Evolutionary conservation across 2,888 invertebrate species (phyloP).

Genomic region (Willowsia nigromaculata): DNA sequence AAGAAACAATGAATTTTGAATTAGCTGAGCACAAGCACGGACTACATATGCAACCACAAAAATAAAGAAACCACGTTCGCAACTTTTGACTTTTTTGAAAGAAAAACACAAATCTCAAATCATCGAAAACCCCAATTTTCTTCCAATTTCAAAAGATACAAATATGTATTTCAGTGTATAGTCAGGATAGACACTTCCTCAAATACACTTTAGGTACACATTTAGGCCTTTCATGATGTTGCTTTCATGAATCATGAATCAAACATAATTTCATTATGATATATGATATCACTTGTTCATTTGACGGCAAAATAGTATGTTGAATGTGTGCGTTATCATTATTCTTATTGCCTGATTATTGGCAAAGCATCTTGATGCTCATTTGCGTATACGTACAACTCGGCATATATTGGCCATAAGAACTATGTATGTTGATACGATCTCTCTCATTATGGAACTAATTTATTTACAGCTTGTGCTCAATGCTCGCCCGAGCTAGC

Average conservation of each 20-base stretch:
- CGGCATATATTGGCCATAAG: too few species aligned
- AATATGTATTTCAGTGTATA: too few species aligned
- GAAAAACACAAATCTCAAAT: neutral
- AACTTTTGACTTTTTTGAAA: conserved; percentile 31
- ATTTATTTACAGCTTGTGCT: conserved; percentile 53
- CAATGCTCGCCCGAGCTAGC: conserved; percentile 35
- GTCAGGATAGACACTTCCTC: too few species aligned
- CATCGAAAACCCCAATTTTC: conserved; percentile 3
- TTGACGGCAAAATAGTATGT: conserved; percentile 5
- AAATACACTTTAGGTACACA: too few species aligned
- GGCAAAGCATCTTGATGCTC: neutral
- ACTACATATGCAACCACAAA: neutral
- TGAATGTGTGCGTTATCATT: conserved; percentile 36
- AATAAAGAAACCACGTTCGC: conserved; percentile 9
- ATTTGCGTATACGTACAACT: too few species aligned
- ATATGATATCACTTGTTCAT: conserved; percentile 39
- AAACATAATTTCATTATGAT: conserved; percentile 46
- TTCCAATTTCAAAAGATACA: neutral
- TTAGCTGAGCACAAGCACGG: conserved; percentile 22
- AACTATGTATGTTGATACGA: conserved; percentile 31
- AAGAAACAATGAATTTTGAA: conserved; percentile 22
- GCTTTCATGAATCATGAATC: conserved; percentile 42
- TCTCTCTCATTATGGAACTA: conserved; percentile 46
- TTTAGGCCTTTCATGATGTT: too few species aligned
- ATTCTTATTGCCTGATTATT: conserved; percentile 9